A percentile compares a stretch with the other conserved stretches of the same genome.
Conservation (phyloP, 1,140 invertebrate species). For the Rhynchophorus ferrugineus region DNA sequence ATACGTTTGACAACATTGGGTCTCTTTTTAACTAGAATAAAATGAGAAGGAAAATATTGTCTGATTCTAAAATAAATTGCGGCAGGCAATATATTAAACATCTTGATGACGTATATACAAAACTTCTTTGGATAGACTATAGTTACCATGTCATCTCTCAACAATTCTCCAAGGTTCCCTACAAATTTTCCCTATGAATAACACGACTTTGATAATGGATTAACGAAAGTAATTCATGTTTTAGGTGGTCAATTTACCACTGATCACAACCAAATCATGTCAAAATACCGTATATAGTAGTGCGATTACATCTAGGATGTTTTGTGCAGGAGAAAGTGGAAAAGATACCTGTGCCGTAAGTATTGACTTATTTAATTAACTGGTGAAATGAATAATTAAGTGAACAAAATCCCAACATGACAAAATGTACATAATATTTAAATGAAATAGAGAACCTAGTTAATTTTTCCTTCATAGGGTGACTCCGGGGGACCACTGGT, state of each 20-base stretch:
- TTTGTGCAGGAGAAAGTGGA: slow-evolving; percentile 39
- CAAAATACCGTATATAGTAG: slow-evolving; percentile 23
- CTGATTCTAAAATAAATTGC: no score
- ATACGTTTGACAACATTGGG: no score
- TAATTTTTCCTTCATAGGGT: slow-evolving; percentile 30
- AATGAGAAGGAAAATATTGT: no score
- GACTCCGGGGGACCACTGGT: slow-evolving; percentile 49
- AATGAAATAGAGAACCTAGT: no score
- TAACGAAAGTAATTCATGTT: slow-evolving; percentile 12
- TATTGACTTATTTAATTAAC: neutral
- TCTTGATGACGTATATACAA: no score
- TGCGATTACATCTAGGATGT: slow-evolving; percentile 35
- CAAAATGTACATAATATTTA: neutral
- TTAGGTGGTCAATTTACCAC: slow-evolving; percentile 35
- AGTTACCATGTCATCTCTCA: no score
- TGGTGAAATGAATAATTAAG: neutral
- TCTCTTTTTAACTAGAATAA: no score
- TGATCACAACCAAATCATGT: slow-evolving; percentile 31
- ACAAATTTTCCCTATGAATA: no score
- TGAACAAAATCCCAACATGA: neutral
- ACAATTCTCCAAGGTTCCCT: neutral
- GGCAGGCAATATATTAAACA: no score
- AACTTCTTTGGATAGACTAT: no score
- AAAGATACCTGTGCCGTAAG: slow-evolving; percentile 24
- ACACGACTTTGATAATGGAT: neutral